Conservation (phyloP, 2,888 invertebrate genomes). For the Chrysolina oricalcia region DNA sequence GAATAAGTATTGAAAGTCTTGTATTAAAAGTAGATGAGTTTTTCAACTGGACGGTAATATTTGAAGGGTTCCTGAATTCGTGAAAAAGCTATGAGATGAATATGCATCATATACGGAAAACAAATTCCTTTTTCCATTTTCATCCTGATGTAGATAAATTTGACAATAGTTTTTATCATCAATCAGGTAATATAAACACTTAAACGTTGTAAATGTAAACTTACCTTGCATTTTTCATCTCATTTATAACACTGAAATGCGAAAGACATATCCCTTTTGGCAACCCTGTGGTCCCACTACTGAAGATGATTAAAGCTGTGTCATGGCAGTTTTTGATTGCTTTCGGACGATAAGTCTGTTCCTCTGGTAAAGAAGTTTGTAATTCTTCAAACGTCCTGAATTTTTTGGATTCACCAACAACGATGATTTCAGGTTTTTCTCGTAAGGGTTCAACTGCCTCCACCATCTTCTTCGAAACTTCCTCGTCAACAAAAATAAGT, state of each 20-base stretch:
- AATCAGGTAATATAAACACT: no score
- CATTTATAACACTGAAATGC: conserved; percentile 51
- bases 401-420: conserved; percentile 55
- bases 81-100: no score
- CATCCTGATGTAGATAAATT: no score
- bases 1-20: no score
- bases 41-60: no score
- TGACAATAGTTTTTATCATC: no score
- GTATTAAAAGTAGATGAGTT: no score
- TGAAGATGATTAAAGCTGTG: conserved; percentile 63
- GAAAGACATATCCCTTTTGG: conserved; percentile 64
- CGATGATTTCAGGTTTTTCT: conserved; percentile 53
- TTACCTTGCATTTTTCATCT: conserved; percentile 36
- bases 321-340: conserved; percentile 48
- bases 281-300: conserved; percentile 65
- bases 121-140: no score
- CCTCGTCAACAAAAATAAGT: conserved; percentile 60
- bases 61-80: no score
- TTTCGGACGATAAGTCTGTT: conserved; percentile 55
- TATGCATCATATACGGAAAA: no score
- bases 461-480: conserved; percentile 50
- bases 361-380: conserved; percentile 32
- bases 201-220: not conserved
- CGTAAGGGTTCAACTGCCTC: conserved; percentile 46
- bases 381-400: conserved; percentile 48